Evolutionary conservation across 2,113 vertebrate species (phyloP).

Genomic region (Miniopterus natalensis): DNA sequence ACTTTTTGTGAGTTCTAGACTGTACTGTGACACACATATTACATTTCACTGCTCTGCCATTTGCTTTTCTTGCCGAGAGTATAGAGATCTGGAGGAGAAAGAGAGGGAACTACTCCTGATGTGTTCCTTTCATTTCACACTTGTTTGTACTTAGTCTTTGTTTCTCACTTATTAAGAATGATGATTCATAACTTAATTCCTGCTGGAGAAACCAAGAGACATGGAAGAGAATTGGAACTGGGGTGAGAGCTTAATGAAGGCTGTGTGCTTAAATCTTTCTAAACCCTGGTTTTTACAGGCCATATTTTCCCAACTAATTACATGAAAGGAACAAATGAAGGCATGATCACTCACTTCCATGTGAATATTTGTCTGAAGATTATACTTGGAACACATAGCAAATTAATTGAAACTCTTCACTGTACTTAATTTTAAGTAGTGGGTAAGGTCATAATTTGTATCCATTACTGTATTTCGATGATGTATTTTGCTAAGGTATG

Average conservation of each 20-base stretch:
- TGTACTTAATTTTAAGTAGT: neutral
- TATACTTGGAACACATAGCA: neutral
- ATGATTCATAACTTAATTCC: neutral
- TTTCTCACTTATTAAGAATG: neutral
- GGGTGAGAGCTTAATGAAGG: neutral
- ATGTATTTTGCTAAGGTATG: neutral
- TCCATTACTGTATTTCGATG: neutral
- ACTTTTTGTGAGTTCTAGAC: neutral
- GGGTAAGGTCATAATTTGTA: neutral
- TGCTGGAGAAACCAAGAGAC: neutral
- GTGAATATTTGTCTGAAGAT: constrained; percentile 31
- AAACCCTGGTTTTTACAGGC: neutral
- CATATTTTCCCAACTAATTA: neutral
- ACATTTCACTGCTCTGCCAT: neutral
- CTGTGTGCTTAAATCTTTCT: neutral
- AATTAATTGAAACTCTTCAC: neutral
- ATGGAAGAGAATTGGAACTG: neutral
- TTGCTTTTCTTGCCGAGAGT: neutral
- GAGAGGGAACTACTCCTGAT: neutral
- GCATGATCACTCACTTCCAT: neutral
- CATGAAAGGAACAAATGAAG: constrained; percentile 8
- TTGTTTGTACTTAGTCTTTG: neutral
- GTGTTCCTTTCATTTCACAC: neutral
- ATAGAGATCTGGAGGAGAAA: neutral
- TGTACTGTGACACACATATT: neutral